Percentiles rank a stretch among this genome's conserved stretches.
Conservation (phyloP, 2,888 invertebrate genomes). For the Thereva nobilitata region DNA sequence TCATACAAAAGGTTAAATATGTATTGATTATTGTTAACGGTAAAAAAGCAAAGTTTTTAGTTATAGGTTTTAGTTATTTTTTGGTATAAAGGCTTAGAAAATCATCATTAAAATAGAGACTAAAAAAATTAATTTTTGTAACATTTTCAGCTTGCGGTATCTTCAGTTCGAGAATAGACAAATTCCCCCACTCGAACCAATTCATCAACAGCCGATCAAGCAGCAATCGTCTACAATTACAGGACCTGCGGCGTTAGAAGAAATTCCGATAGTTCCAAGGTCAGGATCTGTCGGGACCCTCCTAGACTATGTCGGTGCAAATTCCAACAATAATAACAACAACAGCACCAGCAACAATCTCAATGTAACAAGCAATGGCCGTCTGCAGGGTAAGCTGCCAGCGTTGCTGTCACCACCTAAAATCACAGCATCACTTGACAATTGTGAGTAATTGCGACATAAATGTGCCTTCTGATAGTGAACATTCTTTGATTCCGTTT, state of each 20-base stretch:
- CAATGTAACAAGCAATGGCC: slow-evolving; percentile 9
- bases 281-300: slow-evolving; percentile 42
- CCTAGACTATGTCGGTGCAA: slow-evolving; percentile 35
- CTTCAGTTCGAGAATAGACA: slow-evolving; percentile 62
- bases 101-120: too few relatives aligned
- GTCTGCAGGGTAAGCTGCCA: slow-evolving; percentile 43
- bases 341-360: neutral
- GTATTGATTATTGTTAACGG: too few relatives aligned
- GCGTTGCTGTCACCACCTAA: slow-evolving; percentile 42
- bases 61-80: too few relatives aligned
- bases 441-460: slow-evolving; percentile 42
- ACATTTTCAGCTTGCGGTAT: slow-evolving; percentile 66
- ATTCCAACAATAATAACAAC: slow-evolving; percentile 1
- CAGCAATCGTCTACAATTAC: neutral
- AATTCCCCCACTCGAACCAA: slow-evolving; percentile 57
- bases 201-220: slow-evolving; percentile 19
- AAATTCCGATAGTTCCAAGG: slow-evolving; percentile 33
- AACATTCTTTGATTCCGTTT: neutral
- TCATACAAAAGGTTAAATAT: too few relatives aligned
- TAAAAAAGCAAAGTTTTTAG: too few relatives aligned
- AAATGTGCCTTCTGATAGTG: slow-evolving; percentile 19
- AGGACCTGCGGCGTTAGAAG: slow-evolving; percentile 12
- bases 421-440: slow-evolving; percentile 42
- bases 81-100: too few relatives aligned
- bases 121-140: too few relatives aligned